Conservation (phyloP, 2,113 vertebrate genomes). For the Gnathonemus echidnorhynchus region DNA sequence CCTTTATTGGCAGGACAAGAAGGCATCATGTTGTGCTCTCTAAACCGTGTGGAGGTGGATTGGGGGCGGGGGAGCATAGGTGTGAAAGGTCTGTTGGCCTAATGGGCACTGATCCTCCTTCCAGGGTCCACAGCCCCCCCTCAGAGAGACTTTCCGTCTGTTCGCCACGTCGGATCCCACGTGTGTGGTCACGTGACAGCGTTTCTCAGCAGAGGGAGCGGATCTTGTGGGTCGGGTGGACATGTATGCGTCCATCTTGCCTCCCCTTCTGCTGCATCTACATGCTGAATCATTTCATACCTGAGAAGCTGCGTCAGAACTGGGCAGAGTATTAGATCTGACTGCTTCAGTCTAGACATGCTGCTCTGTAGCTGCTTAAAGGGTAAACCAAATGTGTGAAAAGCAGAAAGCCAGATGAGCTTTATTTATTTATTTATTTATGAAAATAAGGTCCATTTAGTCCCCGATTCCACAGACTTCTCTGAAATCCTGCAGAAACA, state of each 20-base stretch:
- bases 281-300: not conserved
- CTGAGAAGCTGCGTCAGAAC: not conserved
- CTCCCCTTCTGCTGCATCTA: not conserved
- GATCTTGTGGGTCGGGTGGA: not conserved
- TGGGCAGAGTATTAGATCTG: not conserved
- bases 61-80: not conserved
- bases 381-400: not conserved
- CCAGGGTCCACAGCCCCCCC: not conserved
- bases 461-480: not conserved
- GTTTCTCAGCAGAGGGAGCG: not conserved
- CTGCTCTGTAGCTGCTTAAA: not conserved
- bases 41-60: slow-evolving; percentile 2
- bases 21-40: slow-evolving; percentile 9
- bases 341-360: not conserved
- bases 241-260: not conserved
- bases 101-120: slow-evolving; percentile 38
- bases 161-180: not conserved
- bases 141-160: not conserved
- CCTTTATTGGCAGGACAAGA: slow-evolving; percentile 31
- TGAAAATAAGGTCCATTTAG: not conserved
- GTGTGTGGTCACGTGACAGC: not conserved
- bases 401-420: not conserved
- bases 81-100: slow-evolving; percentile 26
- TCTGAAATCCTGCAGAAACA: not conserved
- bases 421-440: not conserved